Conservation (phyloP, 2,113 vertebrate species). For the Illadopsis cleaveri region DNA sequence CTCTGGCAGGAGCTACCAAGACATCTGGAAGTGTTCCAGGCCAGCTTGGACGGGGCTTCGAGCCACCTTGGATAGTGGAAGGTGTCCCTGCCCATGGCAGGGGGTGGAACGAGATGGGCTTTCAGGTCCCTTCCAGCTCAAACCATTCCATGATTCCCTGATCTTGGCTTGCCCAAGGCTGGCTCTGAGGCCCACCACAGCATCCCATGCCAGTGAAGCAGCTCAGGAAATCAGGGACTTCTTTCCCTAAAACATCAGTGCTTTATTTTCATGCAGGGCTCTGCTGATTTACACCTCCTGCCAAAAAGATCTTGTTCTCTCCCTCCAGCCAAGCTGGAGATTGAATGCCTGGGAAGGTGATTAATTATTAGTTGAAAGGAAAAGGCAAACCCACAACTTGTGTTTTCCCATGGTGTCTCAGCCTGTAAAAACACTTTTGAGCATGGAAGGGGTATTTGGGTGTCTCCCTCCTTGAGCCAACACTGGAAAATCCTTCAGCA, state of each 20-base stretch:
- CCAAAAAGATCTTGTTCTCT: neutral
- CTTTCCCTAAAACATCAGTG: neutral
- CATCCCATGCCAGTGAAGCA: accelerated
- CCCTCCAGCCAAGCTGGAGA: neutral
- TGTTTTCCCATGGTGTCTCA: neutral
- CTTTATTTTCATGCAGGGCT: neutral
- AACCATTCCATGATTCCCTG: neutral
- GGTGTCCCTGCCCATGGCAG: neutral
- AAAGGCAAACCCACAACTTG: neutral
- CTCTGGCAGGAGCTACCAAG: neutral
- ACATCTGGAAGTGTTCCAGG: neutral
- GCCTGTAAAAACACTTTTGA: neutral
- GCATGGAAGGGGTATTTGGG: neutral
- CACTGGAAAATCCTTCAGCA: neutral
- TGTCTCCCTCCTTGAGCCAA: neutral
- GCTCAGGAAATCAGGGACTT: neutral
- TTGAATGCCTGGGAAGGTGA: neutral
- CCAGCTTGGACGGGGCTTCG: neutral
- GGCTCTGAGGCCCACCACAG: neutral
- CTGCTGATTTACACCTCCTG: neutral
- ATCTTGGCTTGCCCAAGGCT: neutral
- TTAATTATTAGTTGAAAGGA: neutral
- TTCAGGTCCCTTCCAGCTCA: neutral
- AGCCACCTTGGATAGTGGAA: neutral
- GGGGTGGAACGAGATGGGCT: neutral